A percentile compares a stretch with the other conserved stretches of the same genome.
These are phyloP conservation scores for Uloborus plumipes DNA, from an alignment of 2,888 invertebrate species.

Conservation along the genomic window DNA sequence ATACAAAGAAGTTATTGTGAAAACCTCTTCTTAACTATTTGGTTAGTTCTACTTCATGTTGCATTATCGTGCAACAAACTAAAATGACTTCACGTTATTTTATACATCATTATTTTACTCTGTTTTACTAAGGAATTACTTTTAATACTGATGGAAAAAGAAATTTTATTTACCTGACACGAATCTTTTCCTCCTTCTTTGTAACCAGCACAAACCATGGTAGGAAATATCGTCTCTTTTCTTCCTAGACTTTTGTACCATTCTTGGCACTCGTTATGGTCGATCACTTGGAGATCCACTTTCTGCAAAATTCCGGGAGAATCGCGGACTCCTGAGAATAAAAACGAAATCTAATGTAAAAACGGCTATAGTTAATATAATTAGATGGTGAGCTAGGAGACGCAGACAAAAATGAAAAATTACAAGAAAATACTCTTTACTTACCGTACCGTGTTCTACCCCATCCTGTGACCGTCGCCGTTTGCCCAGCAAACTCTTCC, in stretches of 20 bases:
- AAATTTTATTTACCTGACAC: slow-evolving; percentile 72
- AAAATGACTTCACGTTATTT: too few species aligned
- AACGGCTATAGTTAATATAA: neutral
- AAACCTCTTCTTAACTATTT: too few species aligned
- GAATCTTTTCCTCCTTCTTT: slow-evolving; percentile 82
- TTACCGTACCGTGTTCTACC: slow-evolving; percentile 90
- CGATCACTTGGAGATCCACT: slow-evolving; percentile 78
- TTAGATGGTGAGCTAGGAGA: neutral
- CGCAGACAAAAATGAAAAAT: too few species aligned
- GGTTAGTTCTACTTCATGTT: too few species aligned
- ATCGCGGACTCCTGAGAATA: slow-evolving; percentile 74
- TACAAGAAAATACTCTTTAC: slow-evolving; percentile 48
- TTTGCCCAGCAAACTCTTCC: slow-evolving; percentile 85
- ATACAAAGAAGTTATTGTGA: too few species aligned
- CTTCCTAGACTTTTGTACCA: slow-evolving; percentile 93
- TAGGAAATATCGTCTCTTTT: slow-evolving; percentile 89
- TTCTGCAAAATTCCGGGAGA: slow-evolving; percentile 84
- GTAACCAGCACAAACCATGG: slow-evolving; percentile 90
- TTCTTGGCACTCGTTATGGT: slow-evolving; percentile 90
- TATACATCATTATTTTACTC: too few species aligned
- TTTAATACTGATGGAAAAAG: too few species aligned
- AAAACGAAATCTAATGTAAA: too few species aligned
- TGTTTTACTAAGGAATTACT: too few species aligned
- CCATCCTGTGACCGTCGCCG: slow-evolving; percentile 93
- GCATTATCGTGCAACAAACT: too few species aligned